Conservation (phyloP, 1,140 invertebrate genomes). For the Homarus americanus region DNA sequence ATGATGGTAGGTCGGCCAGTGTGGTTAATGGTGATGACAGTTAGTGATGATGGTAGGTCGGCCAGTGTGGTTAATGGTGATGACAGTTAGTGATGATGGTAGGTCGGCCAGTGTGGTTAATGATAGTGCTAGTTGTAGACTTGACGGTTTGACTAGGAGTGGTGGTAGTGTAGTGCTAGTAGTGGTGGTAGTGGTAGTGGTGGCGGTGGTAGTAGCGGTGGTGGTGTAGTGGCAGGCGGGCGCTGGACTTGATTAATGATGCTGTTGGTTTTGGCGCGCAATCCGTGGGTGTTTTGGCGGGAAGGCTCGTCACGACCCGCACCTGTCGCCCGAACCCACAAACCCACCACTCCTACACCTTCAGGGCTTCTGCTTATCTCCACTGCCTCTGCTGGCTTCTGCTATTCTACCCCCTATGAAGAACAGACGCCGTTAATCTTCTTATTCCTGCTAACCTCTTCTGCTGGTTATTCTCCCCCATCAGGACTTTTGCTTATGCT, state of each 20-base stretch:
- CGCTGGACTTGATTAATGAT: constrained; percentile 38
- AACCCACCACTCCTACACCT: background rate
- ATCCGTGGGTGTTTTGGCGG: constrained; percentile 8
- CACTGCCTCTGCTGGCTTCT: background rate
- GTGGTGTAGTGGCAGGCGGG: constrained; percentile 2
- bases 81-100: too few species aligned
- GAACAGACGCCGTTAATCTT: too few species aligned
- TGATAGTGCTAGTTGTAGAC: background rate
- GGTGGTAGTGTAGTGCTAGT: constrained; percentile 4
- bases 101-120: background rate
- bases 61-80: background rate
- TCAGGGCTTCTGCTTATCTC: background rate
- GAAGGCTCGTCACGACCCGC: constrained; percentile 9
- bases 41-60: too few species aligned
- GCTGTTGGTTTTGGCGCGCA: constrained; percentile 28
- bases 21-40: background rate
- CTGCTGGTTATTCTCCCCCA: too few species aligned
- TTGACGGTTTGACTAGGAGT: background rate
- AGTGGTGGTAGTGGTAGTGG: background rate
- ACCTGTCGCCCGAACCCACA: background rate
- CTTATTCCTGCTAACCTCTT: too few species aligned
- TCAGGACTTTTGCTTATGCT: too few species aligned
- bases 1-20: background rate
- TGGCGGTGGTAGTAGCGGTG: background rate
- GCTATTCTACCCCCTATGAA: background rate